These are phyloP conservation scores for Manacus vitellinus DNA, from an alignment of 2,113 vertebrate species.

Conservation along the genomic window DNA sequence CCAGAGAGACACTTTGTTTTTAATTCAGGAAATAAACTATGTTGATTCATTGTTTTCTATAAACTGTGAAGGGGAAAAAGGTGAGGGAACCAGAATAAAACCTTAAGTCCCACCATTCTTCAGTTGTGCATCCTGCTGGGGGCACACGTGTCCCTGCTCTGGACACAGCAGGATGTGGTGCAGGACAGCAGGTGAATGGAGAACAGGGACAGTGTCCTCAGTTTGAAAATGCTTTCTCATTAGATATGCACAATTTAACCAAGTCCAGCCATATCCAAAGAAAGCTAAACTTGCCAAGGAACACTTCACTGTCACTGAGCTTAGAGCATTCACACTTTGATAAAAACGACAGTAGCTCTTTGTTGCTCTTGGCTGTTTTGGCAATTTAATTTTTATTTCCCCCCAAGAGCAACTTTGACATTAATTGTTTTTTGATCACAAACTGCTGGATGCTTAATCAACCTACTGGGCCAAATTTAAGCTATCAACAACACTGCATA, in stretches of 20 bases:
- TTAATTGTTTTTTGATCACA: neutral
- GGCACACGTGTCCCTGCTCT: neutral
- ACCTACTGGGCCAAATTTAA: neutral
- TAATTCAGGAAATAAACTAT: neutral
- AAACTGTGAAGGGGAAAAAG: neutral
- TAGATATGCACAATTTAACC: neutral
- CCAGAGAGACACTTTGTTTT: neutral
- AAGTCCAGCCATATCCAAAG: neutral
- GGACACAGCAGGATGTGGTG: neutral
- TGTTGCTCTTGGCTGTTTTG: neutral
- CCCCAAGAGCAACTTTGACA: neutral
- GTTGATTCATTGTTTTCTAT: neutral
- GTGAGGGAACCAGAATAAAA: neutral
- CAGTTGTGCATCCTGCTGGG: neutral
- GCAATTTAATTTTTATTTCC: neutral
- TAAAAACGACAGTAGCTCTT: neutral
- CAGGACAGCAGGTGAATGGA: neutral
- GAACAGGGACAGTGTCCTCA: neutral
- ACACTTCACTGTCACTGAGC: neutral
- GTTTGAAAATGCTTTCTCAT: neutral
- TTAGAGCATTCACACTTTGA: neutral
- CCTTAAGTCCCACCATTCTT: neutral
- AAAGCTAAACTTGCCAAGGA: neutral
- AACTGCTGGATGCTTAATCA: neutral
- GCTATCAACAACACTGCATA: neutral